A percentile compares a stretch with the other conserved stretches of the same genome.
These are phyloP conservation scores for Xanthorhoe spadicearia DNA, from an alignment of 2,888 invertebrate species.

Conservation along the genomic window DNA sequence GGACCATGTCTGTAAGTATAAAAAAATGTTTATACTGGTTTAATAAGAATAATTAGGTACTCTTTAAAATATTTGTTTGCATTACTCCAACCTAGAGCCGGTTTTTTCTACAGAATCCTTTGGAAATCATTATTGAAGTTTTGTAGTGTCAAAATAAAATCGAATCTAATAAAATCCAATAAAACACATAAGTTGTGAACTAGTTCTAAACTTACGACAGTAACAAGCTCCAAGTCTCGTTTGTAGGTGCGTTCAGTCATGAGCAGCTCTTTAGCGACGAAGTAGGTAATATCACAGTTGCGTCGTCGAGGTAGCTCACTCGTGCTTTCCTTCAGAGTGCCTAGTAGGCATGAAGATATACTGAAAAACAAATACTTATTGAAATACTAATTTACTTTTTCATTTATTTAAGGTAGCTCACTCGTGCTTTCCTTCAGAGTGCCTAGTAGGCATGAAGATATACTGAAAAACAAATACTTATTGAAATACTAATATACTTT, in stretches of 20 bases:
- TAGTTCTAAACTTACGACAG: slow-evolving; percentile 86
- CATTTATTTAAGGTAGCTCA: slow-evolving; percentile 57
- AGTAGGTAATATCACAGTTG: slow-evolving; percentile 84
- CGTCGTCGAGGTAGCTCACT: slow-evolving; percentile 59
- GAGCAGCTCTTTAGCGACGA: slow-evolving; percentile 95
- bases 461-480: slow-evolving; percentile 50
- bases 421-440: slow-evolving; percentile 55
- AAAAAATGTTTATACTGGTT: not conserved
- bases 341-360: slow-evolving; percentile 65
- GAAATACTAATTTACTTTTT: not conserved
- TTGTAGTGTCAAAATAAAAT: too few species aligned
- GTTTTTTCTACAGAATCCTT: too few species aligned
- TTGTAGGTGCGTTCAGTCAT: slow-evolving; percentile 98
- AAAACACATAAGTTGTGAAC: not conserved
- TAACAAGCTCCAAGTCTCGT: slow-evolving; percentile 96
- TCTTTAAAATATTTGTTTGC: too few species aligned
- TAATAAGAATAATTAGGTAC: too few species aligned
- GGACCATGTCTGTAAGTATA: slow-evolving; percentile 67
- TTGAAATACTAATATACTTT: not conserved
- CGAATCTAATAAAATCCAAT: too few species aligned
- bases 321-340: slow-evolving; percentile 57
- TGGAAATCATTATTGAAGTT: too few species aligned
- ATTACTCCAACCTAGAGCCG: too few species aligned
- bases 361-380: slow-evolving; percentile 46
- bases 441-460: slow-evolving; percentile 65